These are phyloP conservation scores for Campaea margaritaria DNA, from an alignment of 2,888 invertebrate species.

Conservation along the genomic window DNA sequence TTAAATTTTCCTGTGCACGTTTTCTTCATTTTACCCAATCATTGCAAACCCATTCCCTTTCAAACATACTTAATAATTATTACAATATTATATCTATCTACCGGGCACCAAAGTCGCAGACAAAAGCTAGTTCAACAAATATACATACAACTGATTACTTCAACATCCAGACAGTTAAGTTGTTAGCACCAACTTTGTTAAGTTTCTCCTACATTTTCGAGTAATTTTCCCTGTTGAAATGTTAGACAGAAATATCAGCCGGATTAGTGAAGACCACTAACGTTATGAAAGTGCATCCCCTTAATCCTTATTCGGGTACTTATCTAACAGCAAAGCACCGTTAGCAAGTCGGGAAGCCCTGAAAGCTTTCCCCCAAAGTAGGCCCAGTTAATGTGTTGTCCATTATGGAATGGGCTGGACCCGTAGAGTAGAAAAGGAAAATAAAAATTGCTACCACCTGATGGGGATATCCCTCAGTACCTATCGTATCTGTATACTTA, in stretches of 20 bases:
- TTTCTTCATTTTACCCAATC: no score
- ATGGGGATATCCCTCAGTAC: no score
- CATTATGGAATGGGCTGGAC: slow-evolving; percentile 76
- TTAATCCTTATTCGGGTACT: slow-evolving; percentile 44
- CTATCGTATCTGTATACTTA: no score
- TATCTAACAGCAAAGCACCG: slow-evolving; percentile 54
- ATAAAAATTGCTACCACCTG: slow-evolving; percentile 67
- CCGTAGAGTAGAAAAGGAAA: slow-evolving; percentile 59
- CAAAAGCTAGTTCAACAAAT: no score
- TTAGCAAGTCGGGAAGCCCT: slow-evolving; percentile 69
- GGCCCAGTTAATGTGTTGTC: slow-evolving; percentile 78
- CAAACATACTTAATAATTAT: no score
- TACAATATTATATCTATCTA: no score
- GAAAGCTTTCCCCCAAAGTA: slow-evolving; percentile 77
- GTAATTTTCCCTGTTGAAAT: neutral
- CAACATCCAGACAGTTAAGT: neutral
- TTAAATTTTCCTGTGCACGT: no score
- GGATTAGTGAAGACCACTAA: slow-evolving; percentile 10
- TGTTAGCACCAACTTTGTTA: neutral
- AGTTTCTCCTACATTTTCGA: neutral
- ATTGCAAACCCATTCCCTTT: no score
- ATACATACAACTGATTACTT: no score
- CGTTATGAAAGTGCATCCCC: slow-evolving; percentile 40
- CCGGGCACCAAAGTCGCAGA: no score
- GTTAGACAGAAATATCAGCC: slow-evolving; percentile 10